Evolutionary conservation across 2,888 invertebrate genomes (phyloP).

Genomic region (Scaptomyza polygonia): DNA sequence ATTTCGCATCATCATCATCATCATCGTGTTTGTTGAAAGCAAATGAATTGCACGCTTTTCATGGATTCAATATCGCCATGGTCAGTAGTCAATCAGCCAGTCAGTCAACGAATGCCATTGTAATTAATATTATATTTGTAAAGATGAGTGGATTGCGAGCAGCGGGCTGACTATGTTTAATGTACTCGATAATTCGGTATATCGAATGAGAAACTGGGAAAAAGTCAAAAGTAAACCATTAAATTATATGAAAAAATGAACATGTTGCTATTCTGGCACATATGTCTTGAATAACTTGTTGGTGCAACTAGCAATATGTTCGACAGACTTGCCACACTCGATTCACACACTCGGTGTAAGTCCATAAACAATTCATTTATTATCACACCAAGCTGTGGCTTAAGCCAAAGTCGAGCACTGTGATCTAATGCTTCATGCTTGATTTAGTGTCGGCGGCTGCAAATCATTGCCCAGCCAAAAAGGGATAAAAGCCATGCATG

Average conservation of each 20-base stretch:
- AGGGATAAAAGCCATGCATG: slow-evolving; percentile 55
- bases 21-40: slow-evolving; percentile 37
- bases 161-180: neutral
- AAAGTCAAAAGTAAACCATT: no score
- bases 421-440: slow-evolving; percentile 80
- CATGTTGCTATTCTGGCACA: no score
- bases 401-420: slow-evolving; percentile 40
- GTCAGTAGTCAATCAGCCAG: slow-evolving; percentile 27
- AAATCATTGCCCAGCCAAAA: slow-evolving; percentile 75
- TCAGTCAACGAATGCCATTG: slow-evolving; percentile 35
- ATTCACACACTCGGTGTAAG: slow-evolving; percentile 49
- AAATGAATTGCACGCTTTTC: slow-evolving; percentile 57
- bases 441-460: slow-evolving; percentile 83
- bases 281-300: neutral
- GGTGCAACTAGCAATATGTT: slow-evolving; percentile 43
- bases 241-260: no score
- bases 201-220: neutral
- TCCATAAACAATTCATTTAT: slow-evolving; percentile 80
- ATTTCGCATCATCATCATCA: slow-evolving; percentile 63
- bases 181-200: no score
- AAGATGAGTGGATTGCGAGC: slow-evolving; percentile 16
- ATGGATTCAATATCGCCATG: slow-evolving; percentile 24
- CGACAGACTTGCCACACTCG: slow-evolving; percentile 24
- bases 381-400: slow-evolving; percentile 67
- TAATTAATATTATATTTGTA: slow-evolving; percentile 72